phyloP scores from a whole-genome alignment of 2,113 vertebrate genomes.

The Willisornis vidua region DNA sequence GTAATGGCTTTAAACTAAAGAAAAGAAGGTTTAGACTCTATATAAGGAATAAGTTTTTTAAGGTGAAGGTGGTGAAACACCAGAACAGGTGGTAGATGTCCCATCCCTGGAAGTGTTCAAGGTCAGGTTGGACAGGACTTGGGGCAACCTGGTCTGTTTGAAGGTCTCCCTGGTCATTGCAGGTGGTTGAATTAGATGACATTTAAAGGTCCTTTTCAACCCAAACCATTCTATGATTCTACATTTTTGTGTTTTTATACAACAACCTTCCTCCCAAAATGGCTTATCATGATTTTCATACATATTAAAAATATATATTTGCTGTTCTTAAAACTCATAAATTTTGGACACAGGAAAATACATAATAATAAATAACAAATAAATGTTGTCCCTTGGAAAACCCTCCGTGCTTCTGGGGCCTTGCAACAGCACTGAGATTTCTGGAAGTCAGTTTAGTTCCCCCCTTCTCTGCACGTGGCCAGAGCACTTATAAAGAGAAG shows the following conservation, averaged over 20 bases:
- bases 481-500: not conserved
- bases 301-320: not conserved
- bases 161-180: not conserved
- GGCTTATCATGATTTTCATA: not conserved
- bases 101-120: not conserved
- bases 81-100: rapidly evolving
- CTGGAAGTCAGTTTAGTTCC: not conserved
- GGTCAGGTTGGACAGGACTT: not conserved
- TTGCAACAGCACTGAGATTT: not conserved
- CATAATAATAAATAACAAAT: not conserved
- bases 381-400: not conserved
- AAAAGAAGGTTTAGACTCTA: not conserved
- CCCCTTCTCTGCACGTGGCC: too few species aligned
- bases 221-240: not conserved
- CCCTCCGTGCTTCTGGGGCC: not conserved
- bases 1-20: not conserved
- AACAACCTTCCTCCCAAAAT: rapidly evolving
- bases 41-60: not conserved
- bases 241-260: not conserved
- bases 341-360: not conserved
- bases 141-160: not conserved
- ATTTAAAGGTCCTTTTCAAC: not conserved
- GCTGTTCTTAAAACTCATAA: not conserved
- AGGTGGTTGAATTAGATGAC: not conserved
- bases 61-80: not conserved